Evolutionary conservation across 2,888 invertebrate genomes (phyloP), one percentile per base, ranked within the genome.

Genomic region (Catotricha subobsoleta): DNA sequence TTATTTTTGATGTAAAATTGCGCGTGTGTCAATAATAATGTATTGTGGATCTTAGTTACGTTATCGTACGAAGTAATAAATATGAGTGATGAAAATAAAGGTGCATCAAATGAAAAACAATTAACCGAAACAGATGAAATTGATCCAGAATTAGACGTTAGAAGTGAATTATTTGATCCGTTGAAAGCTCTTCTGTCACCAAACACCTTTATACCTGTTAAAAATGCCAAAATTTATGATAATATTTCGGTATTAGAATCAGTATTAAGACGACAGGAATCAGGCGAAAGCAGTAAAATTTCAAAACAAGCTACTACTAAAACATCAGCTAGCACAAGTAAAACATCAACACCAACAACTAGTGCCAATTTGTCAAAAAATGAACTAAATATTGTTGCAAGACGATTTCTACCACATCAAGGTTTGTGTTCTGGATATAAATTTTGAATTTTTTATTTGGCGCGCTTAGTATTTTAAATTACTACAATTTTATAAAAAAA

Each of bases 181-280:
- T 29, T 80, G 2, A 74, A 74, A 54, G 81, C 76, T 1, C 59
- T 86, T 12, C 75, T 75, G 49, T 69, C 74, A 1, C 48, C 65
- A 1, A 69, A 70, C 49, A 51, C 70, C 0, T 60, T 60, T 42
- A 50, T 74, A 13, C 75, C 76, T 0, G 60, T 67, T 3, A 54
- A 67, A 15, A 62, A 66, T 44, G 77, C 80, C 1, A 71, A 71
- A 19, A 48, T 66, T 41, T 77, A 71, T 51, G 81, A 84, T 55
- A 84, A 81, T 56, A 46, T 84, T 41, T 64, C 67, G 2, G 74
- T 72, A 50, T 82, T 70, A 52, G 67, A 71, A 44, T 59, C 65
- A 5, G 57, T 62, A 1, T 51, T 66, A 1, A 60, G 57, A 18
- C 61, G 20, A 56, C 27, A 7, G 12, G 9, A 16, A 18, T 12